Evolutionary conservation across 2,888 invertebrate species (phyloP).

Genomic region (Buathra laborator): DNA sequence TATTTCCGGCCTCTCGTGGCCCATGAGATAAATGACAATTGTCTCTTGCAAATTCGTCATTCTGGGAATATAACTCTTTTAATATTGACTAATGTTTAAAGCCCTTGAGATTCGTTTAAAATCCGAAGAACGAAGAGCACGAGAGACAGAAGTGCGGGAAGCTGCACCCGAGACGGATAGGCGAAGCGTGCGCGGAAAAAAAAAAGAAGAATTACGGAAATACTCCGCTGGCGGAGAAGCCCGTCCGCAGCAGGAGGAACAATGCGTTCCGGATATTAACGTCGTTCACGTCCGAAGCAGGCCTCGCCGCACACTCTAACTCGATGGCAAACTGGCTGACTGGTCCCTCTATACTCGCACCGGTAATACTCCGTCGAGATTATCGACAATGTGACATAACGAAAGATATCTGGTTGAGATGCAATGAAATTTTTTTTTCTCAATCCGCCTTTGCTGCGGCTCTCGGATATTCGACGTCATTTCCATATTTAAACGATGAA

Average conservation of each 20-base stretch:
- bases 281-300: conserved; percentile 68
- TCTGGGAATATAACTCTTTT: background rate
- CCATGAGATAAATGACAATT: background rate
- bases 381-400: conserved; percentile 70
- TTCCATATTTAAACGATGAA: background rate
- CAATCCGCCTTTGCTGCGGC: conserved; percentile 18
- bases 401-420: conserved; percentile 64
- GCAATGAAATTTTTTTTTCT: conserved; percentile 49
- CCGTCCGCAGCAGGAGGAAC: conserved; percentile 63
- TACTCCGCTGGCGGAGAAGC: conserved; percentile 14
- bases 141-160: background rate
- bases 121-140: background rate
- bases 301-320: conserved; percentile 31
- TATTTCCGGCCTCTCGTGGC: background rate
- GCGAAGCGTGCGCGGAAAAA: conserved; percentile 11
- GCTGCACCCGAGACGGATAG: conserved; percentile 25
- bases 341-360: conserved; percentile 20
- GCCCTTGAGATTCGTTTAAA: background rate
- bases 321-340: conserved; percentile 43
- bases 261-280: conserved; percentile 72
- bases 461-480: conserved; percentile 8
- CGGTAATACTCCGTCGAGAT: conserved; percentile 65
- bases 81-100: background rate
- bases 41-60: background rate
- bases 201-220: conserved; percentile 54